Evolutionary conservation across 1,140 invertebrate species (phyloP).

Genomic region (Pararge aegeria): DNA sequence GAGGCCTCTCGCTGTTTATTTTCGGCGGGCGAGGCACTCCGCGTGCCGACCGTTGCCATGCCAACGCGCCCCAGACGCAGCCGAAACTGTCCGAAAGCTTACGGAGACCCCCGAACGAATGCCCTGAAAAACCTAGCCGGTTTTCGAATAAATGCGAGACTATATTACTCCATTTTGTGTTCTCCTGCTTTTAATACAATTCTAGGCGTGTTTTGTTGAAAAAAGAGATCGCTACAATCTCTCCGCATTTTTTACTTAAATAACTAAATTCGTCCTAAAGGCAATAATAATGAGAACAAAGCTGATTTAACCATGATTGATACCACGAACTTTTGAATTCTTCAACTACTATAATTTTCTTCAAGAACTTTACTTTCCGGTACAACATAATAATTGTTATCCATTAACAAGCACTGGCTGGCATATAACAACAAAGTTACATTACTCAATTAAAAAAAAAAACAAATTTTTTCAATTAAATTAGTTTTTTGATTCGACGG

Average conservation of each 20-base stretch:
- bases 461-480: too few species aligned
- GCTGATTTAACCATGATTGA: too few species aligned
- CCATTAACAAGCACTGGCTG: too few species aligned
- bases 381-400: too few species aligned
- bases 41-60: slow-evolving; percentile 64
- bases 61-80: slow-evolving; percentile 66
- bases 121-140: slow-evolving; percentile 40
- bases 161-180: slow-evolving; percentile 4
- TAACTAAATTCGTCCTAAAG: neutral
- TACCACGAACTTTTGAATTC: too few species aligned
- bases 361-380: too few species aligned
- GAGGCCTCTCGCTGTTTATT: slow-evolving; percentile 63
- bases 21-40: slow-evolving; percentile 55
- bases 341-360: too few species aligned
- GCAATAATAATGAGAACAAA: too few species aligned
- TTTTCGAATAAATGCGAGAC: slow-evolving; percentile 2
- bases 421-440: too few species aligned
- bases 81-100: slow-evolving; percentile 41
- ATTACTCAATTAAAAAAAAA: too few species aligned
- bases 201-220: neutral
- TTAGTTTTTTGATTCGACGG: too few species aligned
- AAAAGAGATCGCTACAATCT: neutral
- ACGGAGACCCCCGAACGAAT: slow-evolving; percentile 40
- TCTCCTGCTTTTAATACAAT: neutral
- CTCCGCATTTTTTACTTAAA: neutral